A percentile compares a stretch with the other conserved stretches of the same genome.
Conservation (phyloP, 2,797 vertebrate genomes). For the Chrysolophus pictus region DNA sequence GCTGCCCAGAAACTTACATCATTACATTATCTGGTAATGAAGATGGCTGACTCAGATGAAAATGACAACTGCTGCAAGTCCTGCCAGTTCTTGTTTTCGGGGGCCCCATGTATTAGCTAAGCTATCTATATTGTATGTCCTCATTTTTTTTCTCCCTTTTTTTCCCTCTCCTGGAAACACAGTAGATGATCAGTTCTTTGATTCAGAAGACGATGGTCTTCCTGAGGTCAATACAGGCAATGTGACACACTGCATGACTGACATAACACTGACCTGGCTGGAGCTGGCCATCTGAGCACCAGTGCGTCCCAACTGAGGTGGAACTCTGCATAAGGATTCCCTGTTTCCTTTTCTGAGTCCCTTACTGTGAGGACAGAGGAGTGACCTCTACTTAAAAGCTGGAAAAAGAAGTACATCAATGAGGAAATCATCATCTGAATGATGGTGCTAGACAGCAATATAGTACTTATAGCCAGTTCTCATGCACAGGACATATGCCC, state of each 20-base stretch:
- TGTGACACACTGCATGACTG: conserved; percentile 73
- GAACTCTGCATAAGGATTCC: conserved; percentile 73
- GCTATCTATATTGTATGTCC: neutral
- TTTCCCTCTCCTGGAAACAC: neutral
- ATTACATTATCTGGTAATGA: neutral
- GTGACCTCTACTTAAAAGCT: conserved; percentile 74
- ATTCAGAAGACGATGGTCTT: conserved; percentile 46
- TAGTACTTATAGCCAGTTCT: conserved; percentile 50
- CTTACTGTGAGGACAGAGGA: conserved; percentile 72
- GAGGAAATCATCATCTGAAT: conserved; percentile 67
- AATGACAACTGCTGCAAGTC: neutral
- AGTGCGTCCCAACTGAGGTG: conserved; percentile 64
- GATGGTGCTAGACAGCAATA: conserved; percentile 58
- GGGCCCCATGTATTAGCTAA: neutral
- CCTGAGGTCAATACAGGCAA: conserved; percentile 67
- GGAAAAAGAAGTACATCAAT: conserved; percentile 75
- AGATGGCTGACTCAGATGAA: neutral
- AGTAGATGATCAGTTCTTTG: neutral
- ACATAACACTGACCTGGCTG: conserved; percentile 73
- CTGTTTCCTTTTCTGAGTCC: conserved; percentile 73
- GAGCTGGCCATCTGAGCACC: conserved; percentile 69
- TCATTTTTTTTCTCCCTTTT: neutral
- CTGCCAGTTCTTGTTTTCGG: neutral
- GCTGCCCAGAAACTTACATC: neutral
- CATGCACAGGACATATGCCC: conserved; percentile 49